Percentiles rank a stretch among this genome's conserved stretches.
phyloP scores from a whole-genome alignment of 1,140 invertebrate species.

The Carposina sasakii region DNA sequence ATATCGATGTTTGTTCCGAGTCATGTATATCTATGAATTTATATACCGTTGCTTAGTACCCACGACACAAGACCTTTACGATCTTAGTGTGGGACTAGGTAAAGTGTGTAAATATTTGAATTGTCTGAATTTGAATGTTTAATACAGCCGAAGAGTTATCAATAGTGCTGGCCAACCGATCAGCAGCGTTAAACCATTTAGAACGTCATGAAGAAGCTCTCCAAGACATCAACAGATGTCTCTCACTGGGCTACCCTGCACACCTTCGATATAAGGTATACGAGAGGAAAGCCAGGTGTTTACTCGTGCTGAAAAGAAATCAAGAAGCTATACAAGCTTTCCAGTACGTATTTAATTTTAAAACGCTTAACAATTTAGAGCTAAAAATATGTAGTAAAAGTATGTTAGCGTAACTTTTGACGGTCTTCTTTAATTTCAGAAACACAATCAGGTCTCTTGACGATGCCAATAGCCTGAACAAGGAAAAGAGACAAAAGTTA shows the following conservation, averaged over 20 bases:
- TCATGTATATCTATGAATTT: no score
- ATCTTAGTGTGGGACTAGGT: no score
- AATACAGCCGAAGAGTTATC: slow-evolving; percentile 76
- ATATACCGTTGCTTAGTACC: no score
- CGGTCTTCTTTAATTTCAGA: slow-evolving; percentile 44
- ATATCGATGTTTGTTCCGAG: no score
- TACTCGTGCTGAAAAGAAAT: slow-evolving; percentile 81
- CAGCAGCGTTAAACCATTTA: slow-evolving; percentile 88
- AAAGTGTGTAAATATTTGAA: no score
- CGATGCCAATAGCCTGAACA: slow-evolving; percentile 75
- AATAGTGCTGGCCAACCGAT: slow-evolving; percentile 88
- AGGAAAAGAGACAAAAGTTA: slow-evolving; percentile 78
- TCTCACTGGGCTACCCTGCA: slow-evolving; percentile 81
- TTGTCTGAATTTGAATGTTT: slow-evolving; percentile 5
- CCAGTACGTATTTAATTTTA: slow-evolving; percentile 56
- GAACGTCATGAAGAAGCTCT: slow-evolving; percentile 79
- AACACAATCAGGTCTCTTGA: slow-evolving; percentile 77
- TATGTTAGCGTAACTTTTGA: background rate
- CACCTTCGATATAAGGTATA: slow-evolving; percentile 84
- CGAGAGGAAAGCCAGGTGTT: slow-evolving; percentile 84
- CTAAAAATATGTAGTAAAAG: background rate
- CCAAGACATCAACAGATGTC: slow-evolving; percentile 80
- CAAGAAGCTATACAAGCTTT: slow-evolving; percentile 79
- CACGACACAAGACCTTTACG: no score
- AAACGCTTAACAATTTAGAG: background rate